Evolutionary conservation across 2,888 invertebrate genomes (phyloP), one percentile per base, ranked within the genome.

Genomic region (Strigamia crassipes): DNA sequence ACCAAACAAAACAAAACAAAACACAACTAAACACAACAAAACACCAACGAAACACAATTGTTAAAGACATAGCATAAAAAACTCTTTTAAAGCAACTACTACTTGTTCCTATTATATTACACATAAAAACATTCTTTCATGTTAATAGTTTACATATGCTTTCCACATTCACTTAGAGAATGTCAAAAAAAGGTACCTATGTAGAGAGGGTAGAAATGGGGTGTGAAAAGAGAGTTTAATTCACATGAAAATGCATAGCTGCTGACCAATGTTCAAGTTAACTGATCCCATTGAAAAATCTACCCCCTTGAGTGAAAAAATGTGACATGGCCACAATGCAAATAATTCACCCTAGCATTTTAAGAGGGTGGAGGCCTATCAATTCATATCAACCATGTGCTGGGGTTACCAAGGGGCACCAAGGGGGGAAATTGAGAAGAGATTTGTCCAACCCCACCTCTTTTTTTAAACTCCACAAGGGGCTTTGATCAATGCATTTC

Each of bases 311-410:
- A 78, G 78, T 41, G 78, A 78, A 78, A 66, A 66, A 78, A 78
- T n/a, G 38, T 78, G 78, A 78, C 78, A 78, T 41, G 4, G 78
- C 78, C 78, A 78, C 78, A 78, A 78, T 78, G 78, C 38, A 38
- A 42, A 78, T 41, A 42, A 78, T 18, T 4, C 78, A 41, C 78
- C 78, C 78, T 34, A 78, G 78, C 78, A 78, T 42, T 41, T 42
- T 27, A 42, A 42, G 78, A 78, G 78, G 78, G 78, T 38, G 21
- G 38, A 42, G 66, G 42, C 41, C 78, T 78, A 78, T 78, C 78
- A 78, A 78, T 78, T 38, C 41, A 78, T 78, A 78, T 78, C 78
- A 78, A 78, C 31, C 78, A 78, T 78, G 78, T 78, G 78, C 34
- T 78, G 78, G 78, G 78, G 78, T 78, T 78, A 78, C 4, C 78